Conservation (phyloP, 2,113 vertebrate genomes). For the Tamias sibiricus region DNA sequence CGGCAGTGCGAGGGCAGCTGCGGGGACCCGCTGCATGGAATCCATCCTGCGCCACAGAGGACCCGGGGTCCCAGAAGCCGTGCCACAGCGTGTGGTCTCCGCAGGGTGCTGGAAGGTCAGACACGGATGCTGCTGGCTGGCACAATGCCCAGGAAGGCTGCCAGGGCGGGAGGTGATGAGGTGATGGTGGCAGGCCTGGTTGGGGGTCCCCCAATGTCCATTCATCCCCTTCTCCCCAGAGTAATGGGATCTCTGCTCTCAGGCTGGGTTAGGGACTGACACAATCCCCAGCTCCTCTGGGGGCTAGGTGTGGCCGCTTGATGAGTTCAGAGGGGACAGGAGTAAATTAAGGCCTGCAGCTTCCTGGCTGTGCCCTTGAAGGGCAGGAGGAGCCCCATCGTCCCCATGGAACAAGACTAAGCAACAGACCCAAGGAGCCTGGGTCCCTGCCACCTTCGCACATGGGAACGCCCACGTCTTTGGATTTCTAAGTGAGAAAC, state of each 20-base stretch:
- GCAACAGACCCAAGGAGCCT: no score
- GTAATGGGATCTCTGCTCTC: neutral
- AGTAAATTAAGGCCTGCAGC: neutral
- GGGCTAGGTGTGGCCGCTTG: neutral
- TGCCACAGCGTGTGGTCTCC: slow-evolving; percentile 51
- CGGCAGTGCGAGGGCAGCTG: slow-evolving; percentile 66
- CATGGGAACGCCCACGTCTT: neutral
- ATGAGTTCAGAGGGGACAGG: neutral
- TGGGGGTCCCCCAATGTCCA: neutral
- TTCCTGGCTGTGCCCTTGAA: neutral
- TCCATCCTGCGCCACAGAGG: slow-evolving; percentile 9
- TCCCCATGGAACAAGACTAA: neutral
- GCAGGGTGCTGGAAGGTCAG: neutral
- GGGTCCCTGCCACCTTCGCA: neutral
- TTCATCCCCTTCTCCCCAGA: neutral
- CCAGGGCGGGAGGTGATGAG: neutral
- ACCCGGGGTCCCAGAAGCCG: slow-evolving; percentile 63
- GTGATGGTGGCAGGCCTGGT: neutral
- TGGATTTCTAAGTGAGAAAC: neutral
- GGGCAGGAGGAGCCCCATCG: neutral
- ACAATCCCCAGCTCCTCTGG: neutral
- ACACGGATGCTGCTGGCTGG: neutral
- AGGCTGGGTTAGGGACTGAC: no score
- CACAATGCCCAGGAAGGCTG: neutral
- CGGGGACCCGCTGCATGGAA: slow-evolving; percentile 60